Evolutionary conservation across 2,113 vertebrate genomes (phyloP).

Genomic region (Apus apus): DNA sequence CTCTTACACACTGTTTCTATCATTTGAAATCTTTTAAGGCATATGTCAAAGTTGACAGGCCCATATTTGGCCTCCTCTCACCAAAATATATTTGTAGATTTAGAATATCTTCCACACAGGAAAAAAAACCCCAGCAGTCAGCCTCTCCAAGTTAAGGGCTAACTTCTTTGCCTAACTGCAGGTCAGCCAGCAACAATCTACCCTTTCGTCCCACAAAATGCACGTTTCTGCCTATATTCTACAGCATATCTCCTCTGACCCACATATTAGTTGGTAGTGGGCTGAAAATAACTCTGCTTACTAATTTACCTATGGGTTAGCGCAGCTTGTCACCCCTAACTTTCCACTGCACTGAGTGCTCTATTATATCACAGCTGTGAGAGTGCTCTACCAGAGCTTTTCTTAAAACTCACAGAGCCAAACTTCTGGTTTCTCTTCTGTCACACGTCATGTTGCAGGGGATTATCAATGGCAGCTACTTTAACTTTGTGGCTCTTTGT

Average conservation of each 20-base stretch:
- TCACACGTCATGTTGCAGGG: neutral
- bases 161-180: neutral
- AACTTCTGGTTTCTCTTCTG: neutral
- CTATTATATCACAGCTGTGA: neutral
- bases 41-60: slow-evolving; percentile 75
- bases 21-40: slow-evolving; percentile 73
- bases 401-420: neutral
- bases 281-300: neutral
- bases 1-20: slow-evolving; percentile 74
- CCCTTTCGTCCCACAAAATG: neutral
- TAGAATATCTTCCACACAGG: slow-evolving; percentile 46
- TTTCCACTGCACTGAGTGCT: neutral
- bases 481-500: neutral
- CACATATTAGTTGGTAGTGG: neutral
- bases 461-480: neutral
- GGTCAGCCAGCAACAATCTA: neutral
- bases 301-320: neutral
- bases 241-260: neutral
- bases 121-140: slow-evolving; percentile 44
- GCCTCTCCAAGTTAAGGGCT: slow-evolving; percentile 26
- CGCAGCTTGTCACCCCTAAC: neutral
- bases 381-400: neutral
- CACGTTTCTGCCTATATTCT: neutral
- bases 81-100: slow-evolving; percentile 72
- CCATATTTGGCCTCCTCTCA: slow-evolving; percentile 77